Evolutionary conservation across 2,797 vertebrate species (phyloP).

Genomic region (Ataeniobius toweri): DNA sequence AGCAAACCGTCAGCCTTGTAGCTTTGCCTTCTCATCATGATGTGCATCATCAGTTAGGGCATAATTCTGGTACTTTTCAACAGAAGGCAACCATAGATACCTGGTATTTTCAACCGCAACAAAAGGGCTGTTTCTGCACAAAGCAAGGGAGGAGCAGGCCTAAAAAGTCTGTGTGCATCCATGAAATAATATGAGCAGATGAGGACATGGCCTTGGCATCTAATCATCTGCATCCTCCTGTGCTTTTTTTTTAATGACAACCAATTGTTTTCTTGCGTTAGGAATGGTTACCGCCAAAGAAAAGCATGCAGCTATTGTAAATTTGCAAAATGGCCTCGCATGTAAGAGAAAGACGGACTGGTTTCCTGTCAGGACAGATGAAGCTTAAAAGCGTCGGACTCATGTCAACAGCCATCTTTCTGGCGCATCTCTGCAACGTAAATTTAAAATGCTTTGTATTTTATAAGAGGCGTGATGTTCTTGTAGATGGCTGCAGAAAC

Average conservation of each 20-base stretch:
- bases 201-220: too few species aligned
- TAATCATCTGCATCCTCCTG: too few species aligned
- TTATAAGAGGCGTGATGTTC: neutral
- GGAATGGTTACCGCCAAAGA: neutral
- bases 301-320: neutral
- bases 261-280: neutral
- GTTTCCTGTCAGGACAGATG: neutral
- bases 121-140: too few species aligned
- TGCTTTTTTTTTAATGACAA: too few species aligned
- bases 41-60: neutral
- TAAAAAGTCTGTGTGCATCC: too few species aligned
- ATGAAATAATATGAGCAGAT: too few species aligned
- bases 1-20: too few species aligned
- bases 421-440: neutral
- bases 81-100: neutral
- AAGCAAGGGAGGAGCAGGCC: too few species aligned
- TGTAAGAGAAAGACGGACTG: neutral
- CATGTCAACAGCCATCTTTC: neutral
- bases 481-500: neutral
- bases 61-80: neutral
- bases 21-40: neutral
- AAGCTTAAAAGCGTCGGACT: neutral
- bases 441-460: neutral
- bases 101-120: neutral
- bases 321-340: too few species aligned